A percentile compares a stretch with the other conserved stretches of the same genome.
Evolutionary conservation across 2,797 vertebrate species (phyloP).

Genomic region (Cheirogaleus major): DNA sequence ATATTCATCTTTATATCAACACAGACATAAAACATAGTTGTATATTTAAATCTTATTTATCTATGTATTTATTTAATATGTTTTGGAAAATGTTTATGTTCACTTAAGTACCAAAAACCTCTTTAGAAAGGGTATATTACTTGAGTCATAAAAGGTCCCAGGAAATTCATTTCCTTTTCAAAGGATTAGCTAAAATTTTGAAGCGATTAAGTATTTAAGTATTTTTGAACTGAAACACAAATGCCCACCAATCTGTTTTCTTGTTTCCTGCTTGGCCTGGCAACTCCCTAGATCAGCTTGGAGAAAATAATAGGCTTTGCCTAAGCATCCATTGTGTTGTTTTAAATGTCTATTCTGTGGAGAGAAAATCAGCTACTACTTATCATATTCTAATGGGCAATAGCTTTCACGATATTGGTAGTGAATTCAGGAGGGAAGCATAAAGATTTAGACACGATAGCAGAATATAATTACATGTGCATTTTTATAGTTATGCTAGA

Average conservation of each 20-base stretch:
- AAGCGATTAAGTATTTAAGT: constrained; percentile 29
- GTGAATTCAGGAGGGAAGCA: constrained; percentile 55
- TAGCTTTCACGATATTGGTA: background rate
- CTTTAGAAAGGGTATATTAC: background rate
- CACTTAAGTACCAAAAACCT: background rate
- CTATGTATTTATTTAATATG: background rate
- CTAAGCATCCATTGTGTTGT: background rate
- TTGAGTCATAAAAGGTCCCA: background rate
- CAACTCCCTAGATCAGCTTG: background rate
- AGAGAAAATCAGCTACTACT: background rate
- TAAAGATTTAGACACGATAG: constrained; percentile 44
- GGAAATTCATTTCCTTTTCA: background rate
- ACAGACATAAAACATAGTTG: background rate
- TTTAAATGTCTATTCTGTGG: constrained; percentile 37
- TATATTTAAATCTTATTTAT: background rate
- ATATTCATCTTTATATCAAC: background rate
- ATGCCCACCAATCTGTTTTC: background rate
- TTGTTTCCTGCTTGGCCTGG: background rate
- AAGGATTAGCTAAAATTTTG: constrained; percentile 18
- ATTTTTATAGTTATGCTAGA: constrained; percentile 66
- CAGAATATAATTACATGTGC: constrained; percentile 63
- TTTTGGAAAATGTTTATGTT: background rate
- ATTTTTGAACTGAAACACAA: constrained; percentile 17
- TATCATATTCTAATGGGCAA: constrained; percentile 40
- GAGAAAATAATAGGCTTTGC: background rate